Evolutionary conservation across 2,888 invertebrate species (phyloP).

Genomic region (Druceiella hillmani): DNA sequence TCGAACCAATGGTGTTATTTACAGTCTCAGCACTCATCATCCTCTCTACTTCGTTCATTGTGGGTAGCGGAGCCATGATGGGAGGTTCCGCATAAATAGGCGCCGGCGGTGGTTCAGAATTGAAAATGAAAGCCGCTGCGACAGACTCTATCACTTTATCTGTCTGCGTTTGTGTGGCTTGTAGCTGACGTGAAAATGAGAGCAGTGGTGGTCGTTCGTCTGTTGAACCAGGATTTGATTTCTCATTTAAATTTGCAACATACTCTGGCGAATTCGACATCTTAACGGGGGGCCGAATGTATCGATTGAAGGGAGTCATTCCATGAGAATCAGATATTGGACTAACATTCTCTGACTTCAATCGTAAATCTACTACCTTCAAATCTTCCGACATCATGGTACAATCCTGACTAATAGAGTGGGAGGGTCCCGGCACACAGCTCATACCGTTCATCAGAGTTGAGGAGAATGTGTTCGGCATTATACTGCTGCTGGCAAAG

Average conservation of each 20-base stretch:
- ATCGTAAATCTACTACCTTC: conserved; percentile 61
- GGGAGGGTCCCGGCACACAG: too few species aligned
- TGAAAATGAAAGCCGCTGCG: conserved; percentile 45
- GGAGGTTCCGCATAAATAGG: conserved; percentile 35
- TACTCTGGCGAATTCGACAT: conserved; percentile 51
- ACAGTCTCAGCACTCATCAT: conserved; percentile 31
- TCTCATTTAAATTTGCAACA: conserved; percentile 48
- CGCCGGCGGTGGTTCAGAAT: conserved; percentile 35
- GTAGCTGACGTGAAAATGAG: conserved; percentile 44
- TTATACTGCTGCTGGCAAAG: too few species aligned
- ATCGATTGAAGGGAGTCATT: too few species aligned
- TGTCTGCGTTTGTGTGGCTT: conserved; percentile 46
- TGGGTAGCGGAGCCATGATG: conserved; percentile 30
- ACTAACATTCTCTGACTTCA: conserved; percentile 63
- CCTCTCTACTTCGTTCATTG: conserved; percentile 34
- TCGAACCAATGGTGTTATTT: background rate
- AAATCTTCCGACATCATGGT: conserved; percentile 35
- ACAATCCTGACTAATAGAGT: background rate
- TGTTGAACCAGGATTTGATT: conserved; percentile 8
- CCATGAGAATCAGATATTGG: too few species aligned
- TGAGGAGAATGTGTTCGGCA: too few species aligned
- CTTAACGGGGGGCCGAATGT: conserved; percentile 52
- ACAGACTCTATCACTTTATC: conserved; percentile 51
- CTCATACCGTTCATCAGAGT: background rate
- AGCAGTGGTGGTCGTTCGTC: conserved; percentile 31